Base-by-base conservation (phyloP, 37 sponge, comb jelly and placozoan species). In the Aphrocallistes beatrix region DNA sequence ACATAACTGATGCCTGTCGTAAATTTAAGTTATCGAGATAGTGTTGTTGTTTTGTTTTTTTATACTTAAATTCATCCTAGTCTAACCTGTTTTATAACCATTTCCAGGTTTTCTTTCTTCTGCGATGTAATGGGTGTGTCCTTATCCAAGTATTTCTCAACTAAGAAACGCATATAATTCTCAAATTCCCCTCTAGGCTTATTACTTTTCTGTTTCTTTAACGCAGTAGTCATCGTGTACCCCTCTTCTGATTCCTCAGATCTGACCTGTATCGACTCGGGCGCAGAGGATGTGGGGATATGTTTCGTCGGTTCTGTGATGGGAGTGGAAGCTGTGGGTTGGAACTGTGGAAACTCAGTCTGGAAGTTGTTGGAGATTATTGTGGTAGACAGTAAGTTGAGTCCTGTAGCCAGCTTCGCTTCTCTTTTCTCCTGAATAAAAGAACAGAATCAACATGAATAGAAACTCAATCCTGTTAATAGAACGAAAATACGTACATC, bases 121-220 rank as follows among this genome's bases (percentile, higher is more conserved):
- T 60, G 75, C 1, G 32, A 60, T 32, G 25, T 60, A 13, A 60
- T 60, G 3, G 75, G 17, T 19, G 75, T 32, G 34, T 60, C 6
- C n/a, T 60, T 60, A 30, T 60, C 75, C 34, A 60, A 13, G n/a
- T 60, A 60, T 60, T 60, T 60, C 6, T 60, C 75, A 60, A 60
- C n/a, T 28, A 60, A 30, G 75, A 19, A 60, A 21, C 75, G 25
- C n/a, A 60, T 60, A 13, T 60, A 60, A 13, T 60, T 60, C n/a
- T 60, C 75, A 60, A 60, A 60, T 60, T 60, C 75, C 34, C 75
- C 75, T 60, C 75, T 60, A 19, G 34, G 8, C n/a, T 32, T 21
- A 6, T 21, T 60, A 25, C 28, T 19, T 28, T 28, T 60, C 25
- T 19, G 8, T 28, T 60, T 60, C 75, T 13, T 60, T 8, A n/a